These are phyloP conservation scores for Autographa gamma DNA, from an alignment of 2,888 invertebrate genomes.

Conservation along the genomic window DNA sequence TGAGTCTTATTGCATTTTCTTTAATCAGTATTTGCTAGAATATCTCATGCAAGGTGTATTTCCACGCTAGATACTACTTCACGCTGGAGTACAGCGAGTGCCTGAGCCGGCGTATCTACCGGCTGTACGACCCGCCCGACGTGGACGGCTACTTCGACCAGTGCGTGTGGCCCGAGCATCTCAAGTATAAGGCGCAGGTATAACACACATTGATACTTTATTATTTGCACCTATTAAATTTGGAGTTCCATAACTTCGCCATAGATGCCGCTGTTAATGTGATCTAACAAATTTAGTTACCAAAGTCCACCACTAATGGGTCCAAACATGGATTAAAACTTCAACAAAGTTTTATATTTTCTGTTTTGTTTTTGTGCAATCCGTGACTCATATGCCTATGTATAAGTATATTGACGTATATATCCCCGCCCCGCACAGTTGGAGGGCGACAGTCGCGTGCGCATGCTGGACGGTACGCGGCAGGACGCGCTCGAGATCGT, in stretches of 20 bases:
- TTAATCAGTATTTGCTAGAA: no score
- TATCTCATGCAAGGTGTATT: neutral
- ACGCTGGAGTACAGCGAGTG: slow-evolving; percentile 92
- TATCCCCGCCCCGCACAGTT: slow-evolving; percentile 59
- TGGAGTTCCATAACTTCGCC: no score
- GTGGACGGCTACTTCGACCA: slow-evolving; percentile 95
- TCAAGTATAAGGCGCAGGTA: slow-evolving; percentile 86
- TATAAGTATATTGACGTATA: no score
- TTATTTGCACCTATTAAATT: no score
- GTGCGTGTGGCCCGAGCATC: slow-evolving; percentile 97
- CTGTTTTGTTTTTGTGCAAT: no score
- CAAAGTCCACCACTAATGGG: no score
- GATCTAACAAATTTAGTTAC: neutral
- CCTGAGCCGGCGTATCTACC: slow-evolving; percentile 87
- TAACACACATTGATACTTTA: no score
- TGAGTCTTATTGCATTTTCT: no score
- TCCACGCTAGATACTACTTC: slow-evolving; percentile 90
- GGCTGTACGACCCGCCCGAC: slow-evolving; percentile 95
- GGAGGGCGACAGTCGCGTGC: slow-evolving; percentile 69
- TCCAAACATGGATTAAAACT: no score
- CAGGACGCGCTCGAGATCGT: slow-evolving; percentile 64
- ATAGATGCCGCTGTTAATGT: no score
- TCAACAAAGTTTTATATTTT: no score
- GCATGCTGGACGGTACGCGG: slow-evolving; percentile 69
- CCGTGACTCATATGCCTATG: neutral